Percentiles rank a stretch among this genome's conserved stretches.
Evolutionary conservation across 2,113 vertebrate species (phyloP).

Genomic region (Galbula dea): DNA sequence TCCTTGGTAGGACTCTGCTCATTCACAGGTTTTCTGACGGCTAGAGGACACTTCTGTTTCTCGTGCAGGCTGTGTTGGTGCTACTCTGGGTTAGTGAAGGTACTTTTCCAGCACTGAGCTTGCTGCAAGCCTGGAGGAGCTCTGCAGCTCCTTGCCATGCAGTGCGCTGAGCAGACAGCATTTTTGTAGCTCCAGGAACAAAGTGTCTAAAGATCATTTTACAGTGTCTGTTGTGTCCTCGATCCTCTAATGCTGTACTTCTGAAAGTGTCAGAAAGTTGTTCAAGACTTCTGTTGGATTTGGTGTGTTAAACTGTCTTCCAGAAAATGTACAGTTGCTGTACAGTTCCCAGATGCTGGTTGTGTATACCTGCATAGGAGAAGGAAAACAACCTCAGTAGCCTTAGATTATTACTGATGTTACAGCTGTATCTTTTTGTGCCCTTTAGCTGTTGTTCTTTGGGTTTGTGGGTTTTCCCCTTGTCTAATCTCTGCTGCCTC

Average conservation of each 20-base stretch:
- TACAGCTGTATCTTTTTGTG: background rate
- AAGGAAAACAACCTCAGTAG: background rate
- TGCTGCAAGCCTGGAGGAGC: background rate
- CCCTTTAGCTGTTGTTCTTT: background rate
- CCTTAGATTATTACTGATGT: background rate
- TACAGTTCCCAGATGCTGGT: accelerated
- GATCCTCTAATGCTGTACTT: background rate
- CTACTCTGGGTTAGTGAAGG: background rate
- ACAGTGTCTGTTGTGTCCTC: background rate
- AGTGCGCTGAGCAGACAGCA: background rate
- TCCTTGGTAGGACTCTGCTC: accelerated
- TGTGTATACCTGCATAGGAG: accelerated
- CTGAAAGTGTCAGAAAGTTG: background rate
- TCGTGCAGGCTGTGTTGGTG: background rate
- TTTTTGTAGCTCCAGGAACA: background rate
- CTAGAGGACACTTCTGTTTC: background rate
- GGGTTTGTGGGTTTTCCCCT: accelerated
- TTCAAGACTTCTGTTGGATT: background rate
- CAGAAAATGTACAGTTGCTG: too few relatives aligned
- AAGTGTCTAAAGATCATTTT: accelerated
- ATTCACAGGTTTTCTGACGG: background rate
- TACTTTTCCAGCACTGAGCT: background rate
- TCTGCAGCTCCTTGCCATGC: background rate
- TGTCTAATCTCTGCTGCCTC: background rate
- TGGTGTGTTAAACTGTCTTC: background rate